Percentiles rank a stretch among this genome's conserved stretches.
These are phyloP conservation scores for Tapera naevia DNA, from an alignment of 2,797 vertebrate genomes.

Conservation along the genomic window DNA sequence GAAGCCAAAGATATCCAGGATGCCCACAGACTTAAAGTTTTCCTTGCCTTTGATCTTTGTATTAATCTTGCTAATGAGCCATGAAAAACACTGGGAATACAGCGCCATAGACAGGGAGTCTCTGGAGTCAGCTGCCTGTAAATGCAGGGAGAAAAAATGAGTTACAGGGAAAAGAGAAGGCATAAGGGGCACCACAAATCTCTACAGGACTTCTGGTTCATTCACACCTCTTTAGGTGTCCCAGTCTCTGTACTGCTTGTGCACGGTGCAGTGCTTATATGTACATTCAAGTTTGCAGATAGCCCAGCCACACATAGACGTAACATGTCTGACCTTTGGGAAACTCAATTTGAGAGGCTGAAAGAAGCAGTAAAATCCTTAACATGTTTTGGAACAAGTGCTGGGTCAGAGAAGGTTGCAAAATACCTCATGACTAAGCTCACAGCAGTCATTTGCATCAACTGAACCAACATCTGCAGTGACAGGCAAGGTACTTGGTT, in stretches of 20 bases:
- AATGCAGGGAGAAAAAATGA: not conserved
- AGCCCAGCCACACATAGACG: not conserved
- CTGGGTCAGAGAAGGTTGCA: not conserved
- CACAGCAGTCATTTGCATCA: not conserved
- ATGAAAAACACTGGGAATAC: slow-evolving; percentile 92
- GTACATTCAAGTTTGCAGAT: not conserved
- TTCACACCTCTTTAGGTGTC: not conserved
- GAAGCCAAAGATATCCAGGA: slow-evolving; percentile 94
- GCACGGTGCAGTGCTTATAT: not conserved
- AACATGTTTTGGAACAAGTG: not conserved
- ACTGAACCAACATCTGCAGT: not conserved
- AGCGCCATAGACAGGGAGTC: slow-evolving; percentile 92
- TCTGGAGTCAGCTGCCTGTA: slow-evolving; percentile 88
- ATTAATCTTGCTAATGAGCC: slow-evolving; percentile 91
- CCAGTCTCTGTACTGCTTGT: not conserved
- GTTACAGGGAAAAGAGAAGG: not conserved
- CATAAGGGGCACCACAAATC: not conserved
- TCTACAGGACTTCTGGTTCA: not conserved
- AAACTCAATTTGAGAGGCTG: not conserved
- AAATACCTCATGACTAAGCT: not conserved
- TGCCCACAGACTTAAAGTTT: slow-evolving; percentile 93
- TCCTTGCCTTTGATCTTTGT: slow-evolving; percentile 89
- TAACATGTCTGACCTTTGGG: not conserved
- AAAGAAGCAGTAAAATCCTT: not conserved
- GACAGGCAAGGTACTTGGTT: not conserved